A percentile compares a stretch with the other conserved stretches of the same genome.
Conservation (phyloP, 2,113 vertebrate species). For the Hypomesus transpacificus region DNA sequence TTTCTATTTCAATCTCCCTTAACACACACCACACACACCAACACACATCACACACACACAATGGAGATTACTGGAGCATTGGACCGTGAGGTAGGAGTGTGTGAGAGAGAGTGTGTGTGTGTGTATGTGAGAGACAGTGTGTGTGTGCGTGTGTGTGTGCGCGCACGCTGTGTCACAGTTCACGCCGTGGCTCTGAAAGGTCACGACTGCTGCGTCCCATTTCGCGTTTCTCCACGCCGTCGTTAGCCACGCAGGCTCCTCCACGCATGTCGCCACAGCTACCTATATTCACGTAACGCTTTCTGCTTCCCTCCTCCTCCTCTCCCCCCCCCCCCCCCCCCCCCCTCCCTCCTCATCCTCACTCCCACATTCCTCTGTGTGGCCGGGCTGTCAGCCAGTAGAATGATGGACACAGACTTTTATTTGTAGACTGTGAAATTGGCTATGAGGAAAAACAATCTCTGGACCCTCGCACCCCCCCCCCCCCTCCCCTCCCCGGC, state of each 20-base stretch:
- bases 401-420: conserved; percentile 31
- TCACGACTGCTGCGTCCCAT: conserved; percentile 9
- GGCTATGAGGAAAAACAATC: conserved; percentile 28
- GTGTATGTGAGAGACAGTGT: too few relatives aligned
- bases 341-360: not conserved
- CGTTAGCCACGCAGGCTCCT: not conserved
- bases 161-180: not conserved
- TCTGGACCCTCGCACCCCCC: not conserved
- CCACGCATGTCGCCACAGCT: not conserved
- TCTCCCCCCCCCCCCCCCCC: not conserved
- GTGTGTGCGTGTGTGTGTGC: too few relatives aligned
- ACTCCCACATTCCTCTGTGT: conserved; percentile 4
- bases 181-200: conserved; percentile 22
- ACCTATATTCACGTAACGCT: too few relatives aligned
- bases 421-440: conserved; percentile 42
- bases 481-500: not conserved
- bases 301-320: too few relatives aligned
- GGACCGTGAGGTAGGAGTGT: not conserved
- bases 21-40: too few relatives aligned
- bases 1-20: too few relatives aligned
- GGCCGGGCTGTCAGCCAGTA: conserved; percentile 27
- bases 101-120: too few relatives aligned
- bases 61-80: not conserved
- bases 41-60: too few relatives aligned
- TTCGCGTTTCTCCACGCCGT: conserved; percentile 12